Conservation (phyloP, 2,113 vertebrate genomes). For the Gavialis gangeticus region DNA sequence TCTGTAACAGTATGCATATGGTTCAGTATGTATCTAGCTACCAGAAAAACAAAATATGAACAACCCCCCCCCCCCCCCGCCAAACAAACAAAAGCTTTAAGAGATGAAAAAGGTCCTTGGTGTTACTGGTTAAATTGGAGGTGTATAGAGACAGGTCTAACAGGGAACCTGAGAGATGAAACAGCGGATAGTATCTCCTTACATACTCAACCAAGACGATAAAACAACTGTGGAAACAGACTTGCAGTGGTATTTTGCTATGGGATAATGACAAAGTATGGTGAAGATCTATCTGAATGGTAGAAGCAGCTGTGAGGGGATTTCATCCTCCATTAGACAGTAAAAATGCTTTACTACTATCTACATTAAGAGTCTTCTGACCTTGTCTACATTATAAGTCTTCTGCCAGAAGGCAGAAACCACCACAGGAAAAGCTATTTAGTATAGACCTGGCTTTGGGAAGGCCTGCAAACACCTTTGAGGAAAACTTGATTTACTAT, state of each 20-base stretch:
- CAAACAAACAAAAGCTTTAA: background rate
- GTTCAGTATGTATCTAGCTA: background rate
- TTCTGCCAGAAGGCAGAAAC: too few species aligned
- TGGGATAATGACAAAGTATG: background rate
- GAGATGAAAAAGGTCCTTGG: rapidly evolving
- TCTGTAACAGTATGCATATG: background rate
- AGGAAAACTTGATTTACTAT: background rate
- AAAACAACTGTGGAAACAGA: background rate
- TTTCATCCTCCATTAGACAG: background rate
- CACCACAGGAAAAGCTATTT: too few species aligned
- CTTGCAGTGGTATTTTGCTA: background rate
- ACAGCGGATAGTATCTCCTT: background rate
- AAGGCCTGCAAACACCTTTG: background rate
- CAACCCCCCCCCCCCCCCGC: rapidly evolving
- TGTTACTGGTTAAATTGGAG: rapidly evolving
- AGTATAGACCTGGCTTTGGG: background rate
- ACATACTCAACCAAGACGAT: background rate
- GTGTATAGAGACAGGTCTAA: background rate
- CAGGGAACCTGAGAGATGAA: background rate
- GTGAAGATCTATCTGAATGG: background rate
- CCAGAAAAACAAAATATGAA: rapidly evolving
- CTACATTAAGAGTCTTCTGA: too few species aligned
- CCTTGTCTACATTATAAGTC: too few species aligned
- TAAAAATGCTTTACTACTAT: too few species aligned
- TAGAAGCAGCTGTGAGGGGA: background rate